Evolutionary conservation across 37 sponge, comb jelly and placozoan species (phyloP).

Genomic region (Beroe ovata): DNA sequence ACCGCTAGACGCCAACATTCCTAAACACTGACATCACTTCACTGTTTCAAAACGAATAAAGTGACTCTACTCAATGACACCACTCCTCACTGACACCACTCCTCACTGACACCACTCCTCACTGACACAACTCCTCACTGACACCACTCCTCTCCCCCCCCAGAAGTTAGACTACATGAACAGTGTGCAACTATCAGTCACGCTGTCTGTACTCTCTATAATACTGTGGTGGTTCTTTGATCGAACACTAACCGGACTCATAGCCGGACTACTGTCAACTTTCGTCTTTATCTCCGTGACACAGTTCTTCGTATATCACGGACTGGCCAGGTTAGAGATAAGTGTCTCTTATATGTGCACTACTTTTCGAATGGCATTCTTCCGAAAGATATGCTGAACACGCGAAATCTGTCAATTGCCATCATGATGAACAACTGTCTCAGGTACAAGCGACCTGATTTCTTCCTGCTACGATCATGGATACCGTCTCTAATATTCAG

Average conservation of each 20-base stretch:
- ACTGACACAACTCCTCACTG: background rate
- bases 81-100: background rate
- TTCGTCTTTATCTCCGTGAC: slow-evolving; percentile 64
- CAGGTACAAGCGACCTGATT: slow-evolving; percentile 72
- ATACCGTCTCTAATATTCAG: slow-evolving; percentile 88
- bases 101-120: background rate
- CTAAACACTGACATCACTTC: background rate
- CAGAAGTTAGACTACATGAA: slow-evolving; percentile 86
- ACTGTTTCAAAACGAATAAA: too few species aligned
- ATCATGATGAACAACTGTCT: too few species aligned
- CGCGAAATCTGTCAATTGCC: too few species aligned
- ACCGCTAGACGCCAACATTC: background rate
- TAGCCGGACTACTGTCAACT: slow-evolving; percentile 72
- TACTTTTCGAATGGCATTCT: background rate
- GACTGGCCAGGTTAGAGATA: slow-evolving; percentile 38
- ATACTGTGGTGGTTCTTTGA: slow-evolving; percentile 98
- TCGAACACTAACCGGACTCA: slow-evolving; percentile 78
- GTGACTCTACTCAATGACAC: background rate
- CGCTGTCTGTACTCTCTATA: slow-evolving; percentile 82
- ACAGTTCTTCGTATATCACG: slow-evolving; percentile 71
- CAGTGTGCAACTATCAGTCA: slow-evolving; percentile 76
- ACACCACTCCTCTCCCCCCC: background rate
- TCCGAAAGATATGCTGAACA: too few species aligned
- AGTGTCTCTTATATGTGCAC: background rate
- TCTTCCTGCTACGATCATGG: slow-evolving; percentile 77